phyloP scores from a whole-genome alignment of 2,797 vertebrate genomes.

The Anas flavirostris region DNA sequence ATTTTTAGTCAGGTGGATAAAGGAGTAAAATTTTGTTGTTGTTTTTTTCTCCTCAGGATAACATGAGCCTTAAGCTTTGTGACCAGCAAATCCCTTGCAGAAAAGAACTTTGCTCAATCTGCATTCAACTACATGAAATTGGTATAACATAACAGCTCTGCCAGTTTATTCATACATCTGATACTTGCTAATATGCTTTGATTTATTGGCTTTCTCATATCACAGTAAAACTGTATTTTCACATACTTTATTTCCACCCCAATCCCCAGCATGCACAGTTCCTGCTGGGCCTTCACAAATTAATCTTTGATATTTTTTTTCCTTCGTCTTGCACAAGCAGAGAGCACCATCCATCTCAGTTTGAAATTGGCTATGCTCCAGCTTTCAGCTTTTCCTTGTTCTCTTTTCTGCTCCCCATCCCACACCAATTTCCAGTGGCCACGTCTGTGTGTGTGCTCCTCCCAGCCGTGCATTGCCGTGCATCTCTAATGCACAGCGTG shows the following conservation, averaged over 20 bases:
- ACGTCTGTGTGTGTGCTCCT: not conserved
- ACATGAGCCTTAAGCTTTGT: not conserved
- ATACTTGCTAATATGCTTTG: constrained; percentile 49
- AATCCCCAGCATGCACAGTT: constrained; percentile 8
- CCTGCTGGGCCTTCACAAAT: constrained; percentile 54
- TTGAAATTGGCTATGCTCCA: not conserved
- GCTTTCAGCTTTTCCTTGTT: not conserved
- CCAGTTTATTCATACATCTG: constrained; percentile 34
- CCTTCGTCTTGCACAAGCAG: not conserved
- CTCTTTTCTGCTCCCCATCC: not conserved
- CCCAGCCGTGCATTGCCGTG: not conserved
- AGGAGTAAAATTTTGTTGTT: not conserved
- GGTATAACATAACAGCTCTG: not conserved
- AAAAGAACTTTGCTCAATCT: constrained; percentile 15
- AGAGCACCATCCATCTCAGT: constrained; percentile 28
- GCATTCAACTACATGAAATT: not conserved
- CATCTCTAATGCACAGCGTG: not conserved
- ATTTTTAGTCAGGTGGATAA: not conserved
- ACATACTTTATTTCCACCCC: constrained; percentile 41
- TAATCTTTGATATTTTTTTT: constrained; percentile 39
- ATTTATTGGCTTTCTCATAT: constrained; percentile 33
- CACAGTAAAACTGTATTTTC: constrained; percentile 19
- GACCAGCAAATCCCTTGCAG: not conserved
- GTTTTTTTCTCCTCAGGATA: not conserved
- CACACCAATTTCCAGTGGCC: not conserved